Percentiles rank a stretch among this genome's conserved stretches.
Evolutionary conservation across 2,888 invertebrate species (phyloP).

Genomic region (Hyles lineata): DNA sequence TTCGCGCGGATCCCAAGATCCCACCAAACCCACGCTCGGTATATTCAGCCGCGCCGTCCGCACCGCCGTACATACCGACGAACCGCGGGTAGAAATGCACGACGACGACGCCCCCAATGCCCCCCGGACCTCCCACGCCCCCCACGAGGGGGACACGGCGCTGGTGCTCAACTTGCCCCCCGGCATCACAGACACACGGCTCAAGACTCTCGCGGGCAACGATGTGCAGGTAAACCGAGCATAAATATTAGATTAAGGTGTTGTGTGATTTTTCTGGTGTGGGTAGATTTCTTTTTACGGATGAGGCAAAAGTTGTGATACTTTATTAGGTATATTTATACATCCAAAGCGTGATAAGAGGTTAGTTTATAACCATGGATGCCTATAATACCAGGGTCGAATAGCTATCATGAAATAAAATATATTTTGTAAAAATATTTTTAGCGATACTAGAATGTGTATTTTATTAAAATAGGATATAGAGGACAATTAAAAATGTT

Average conservation of each 20-base stretch:
- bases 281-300: no score
- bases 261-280: constrained; percentile 15
- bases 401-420: no score
- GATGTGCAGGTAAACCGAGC: constrained; percentile 74
- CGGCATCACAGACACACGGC: constrained; percentile 76
- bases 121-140: no score
- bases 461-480: no score
- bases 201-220: constrained; percentile 71
- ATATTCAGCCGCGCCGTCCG: constrained; percentile 75
- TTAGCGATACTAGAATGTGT: no score
- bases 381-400: no score
- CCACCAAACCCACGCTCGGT: constrained; percentile 63
- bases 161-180: constrained; percentile 69
- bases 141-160: constrained; percentile 49
- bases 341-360: no score
- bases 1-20: constrained; percentile 49
- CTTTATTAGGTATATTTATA: no score
- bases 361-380: no score
- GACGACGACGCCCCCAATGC: constrained; percentile 46
- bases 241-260: background rate
- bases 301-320: no score
- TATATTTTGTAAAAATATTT: no score
- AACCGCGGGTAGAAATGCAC: constrained; percentile 57
- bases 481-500: no score
- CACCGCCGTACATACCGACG: constrained; percentile 55